These are phyloP conservation scores for Acanthaster planci DNA, from an alignment of 35 echinoderm and acorn worm species.

Conservation along the genomic window DNA sequence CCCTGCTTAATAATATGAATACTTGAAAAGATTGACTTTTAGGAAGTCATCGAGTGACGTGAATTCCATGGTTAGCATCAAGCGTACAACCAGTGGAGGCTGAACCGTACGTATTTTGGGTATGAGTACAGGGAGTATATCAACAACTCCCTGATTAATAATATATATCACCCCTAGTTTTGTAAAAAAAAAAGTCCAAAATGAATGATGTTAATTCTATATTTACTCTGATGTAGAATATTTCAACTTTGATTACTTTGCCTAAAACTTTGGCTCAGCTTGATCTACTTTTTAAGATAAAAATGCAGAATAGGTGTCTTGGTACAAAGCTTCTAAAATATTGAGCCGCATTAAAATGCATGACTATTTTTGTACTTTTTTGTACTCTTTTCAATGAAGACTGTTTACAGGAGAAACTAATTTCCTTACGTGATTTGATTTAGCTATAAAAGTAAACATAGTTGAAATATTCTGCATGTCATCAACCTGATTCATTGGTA, in stretches of 20 bases:
- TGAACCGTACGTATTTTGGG: constrained; percentile 27
- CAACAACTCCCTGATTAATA: background rate
- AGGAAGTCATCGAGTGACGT: background rate
- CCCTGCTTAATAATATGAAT: constrained; percentile 24
- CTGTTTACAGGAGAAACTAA: too few relatives aligned
- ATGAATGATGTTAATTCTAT: background rate
- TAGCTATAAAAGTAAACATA: too few relatives aligned
- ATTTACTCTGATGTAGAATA: background rate
- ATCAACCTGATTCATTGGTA: too few relatives aligned
- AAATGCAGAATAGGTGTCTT: too few relatives aligned
- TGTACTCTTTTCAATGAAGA: too few relatives aligned
- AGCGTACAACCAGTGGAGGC: constrained; percentile 4
- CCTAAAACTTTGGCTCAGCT: too few relatives aligned
- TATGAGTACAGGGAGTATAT: constrained; percentile 20
- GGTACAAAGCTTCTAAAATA: too few relatives aligned
- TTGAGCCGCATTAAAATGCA: too few relatives aligned
- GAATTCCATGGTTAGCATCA: constrained; percentile 12
- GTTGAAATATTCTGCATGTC: too few relatives aligned
- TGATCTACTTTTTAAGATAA: too few relatives aligned
- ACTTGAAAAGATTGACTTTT: constrained; percentile 32
- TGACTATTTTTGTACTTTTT: too few relatives aligned
- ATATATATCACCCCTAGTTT: background rate
- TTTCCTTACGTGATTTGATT: too few relatives aligned
- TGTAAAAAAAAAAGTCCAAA: background rate
- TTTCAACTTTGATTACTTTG: background rate